Conservation (phyloP, 2,888 invertebrate species). For the Aphidius colemani region DNA sequence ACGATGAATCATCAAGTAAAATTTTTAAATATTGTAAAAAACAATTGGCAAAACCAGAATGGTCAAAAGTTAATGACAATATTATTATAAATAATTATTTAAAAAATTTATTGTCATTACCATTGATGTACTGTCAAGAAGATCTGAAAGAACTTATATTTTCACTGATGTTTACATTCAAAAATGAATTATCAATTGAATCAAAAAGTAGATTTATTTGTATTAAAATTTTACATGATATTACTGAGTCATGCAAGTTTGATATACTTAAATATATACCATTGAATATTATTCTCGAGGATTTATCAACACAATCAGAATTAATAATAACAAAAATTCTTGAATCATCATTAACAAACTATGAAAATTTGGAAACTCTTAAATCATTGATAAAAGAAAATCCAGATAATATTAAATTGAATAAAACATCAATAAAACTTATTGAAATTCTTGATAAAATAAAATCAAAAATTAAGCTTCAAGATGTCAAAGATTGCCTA, state of each 20-base stretch:
- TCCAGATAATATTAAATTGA: slow-evolving; percentile 18
- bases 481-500: slow-evolving; percentile 38
- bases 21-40: slow-evolving; percentile 37
- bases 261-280: slow-evolving; percentile 42
- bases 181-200: slow-evolving; percentile 36
- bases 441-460: slow-evolving; percentile 44
- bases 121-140: slow-evolving; percentile 37
- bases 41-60: slow-evolving; percentile 35
- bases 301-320: slow-evolving; percentile 33
- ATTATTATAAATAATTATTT: slow-evolving; percentile 24
- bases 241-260: slow-evolving; percentile 40
- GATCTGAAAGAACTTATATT: slow-evolving; percentile 41
- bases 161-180: slow-evolving; percentile 42
- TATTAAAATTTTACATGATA: slow-evolving; percentile 44
- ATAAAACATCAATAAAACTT: slow-evolving; percentile 34
- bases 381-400: slow-evolving; percentile 33
- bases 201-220: slow-evolving; percentile 33
- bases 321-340: slow-evolving; percentile 37
- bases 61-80: slow-evolving; percentile 33
- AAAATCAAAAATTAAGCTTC: slow-evolving; percentile 37
- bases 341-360: slow-evolving; percentile 41
- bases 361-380: slow-evolving; percentile 34
- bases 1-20: slow-evolving; percentile 30
- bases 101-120: slow-evolving; percentile 39
- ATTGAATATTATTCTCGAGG: slow-evolving; percentile 35